Evolutionary conservation across 2,797 vertebrate genomes (phyloP).

Genomic region (Parotocinclus haroldoi): DNA sequence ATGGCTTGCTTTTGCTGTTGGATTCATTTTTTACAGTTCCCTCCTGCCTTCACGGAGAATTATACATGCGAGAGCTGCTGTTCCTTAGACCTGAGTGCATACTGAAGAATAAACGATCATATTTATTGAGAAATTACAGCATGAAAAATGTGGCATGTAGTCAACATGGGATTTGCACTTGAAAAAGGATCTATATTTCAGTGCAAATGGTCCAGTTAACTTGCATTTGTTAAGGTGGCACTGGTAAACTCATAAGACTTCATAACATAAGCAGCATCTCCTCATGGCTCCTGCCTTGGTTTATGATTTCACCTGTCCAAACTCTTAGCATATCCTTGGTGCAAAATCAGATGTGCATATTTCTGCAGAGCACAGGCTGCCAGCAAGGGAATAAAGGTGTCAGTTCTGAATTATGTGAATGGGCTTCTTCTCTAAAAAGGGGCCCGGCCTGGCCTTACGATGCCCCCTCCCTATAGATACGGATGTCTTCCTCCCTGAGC

Average conservation of each 20-base stretch:
- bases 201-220: constrained; percentile 6
- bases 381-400: constrained; percentile 38
- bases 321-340: constrained; percentile 30
- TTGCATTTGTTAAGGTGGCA: constrained; percentile 27
- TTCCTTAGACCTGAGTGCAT: constrained; percentile 17
- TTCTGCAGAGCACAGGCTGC: constrained; percentile 30
- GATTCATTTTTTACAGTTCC: neutral
- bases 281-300: constrained; percentile 4
- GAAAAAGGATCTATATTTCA: constrained; percentile 34
- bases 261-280: constrained; percentile 12
- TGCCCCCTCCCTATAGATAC: constrained; percentile 32
- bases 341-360: constrained; percentile 38
- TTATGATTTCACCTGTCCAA: constrained; percentile 54
- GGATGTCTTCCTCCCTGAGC: constrained; percentile 23
- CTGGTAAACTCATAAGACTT: constrained; percentile 43
- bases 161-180: constrained; percentile 22
- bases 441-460: constrained; percentile 19
- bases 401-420: constrained; percentile 43
- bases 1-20: constrained; percentile 6
- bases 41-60: constrained; percentile 23
- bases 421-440: constrained; percentile 32
- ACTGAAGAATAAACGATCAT: constrained; percentile 18
- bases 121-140: constrained; percentile 35
- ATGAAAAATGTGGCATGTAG: constrained; percentile 20
- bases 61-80: constrained; percentile 21